Base-by-base conservation (phyloP, 2,888 invertebrate genomes). In the Synanthedon tipuliformis region DNA sequence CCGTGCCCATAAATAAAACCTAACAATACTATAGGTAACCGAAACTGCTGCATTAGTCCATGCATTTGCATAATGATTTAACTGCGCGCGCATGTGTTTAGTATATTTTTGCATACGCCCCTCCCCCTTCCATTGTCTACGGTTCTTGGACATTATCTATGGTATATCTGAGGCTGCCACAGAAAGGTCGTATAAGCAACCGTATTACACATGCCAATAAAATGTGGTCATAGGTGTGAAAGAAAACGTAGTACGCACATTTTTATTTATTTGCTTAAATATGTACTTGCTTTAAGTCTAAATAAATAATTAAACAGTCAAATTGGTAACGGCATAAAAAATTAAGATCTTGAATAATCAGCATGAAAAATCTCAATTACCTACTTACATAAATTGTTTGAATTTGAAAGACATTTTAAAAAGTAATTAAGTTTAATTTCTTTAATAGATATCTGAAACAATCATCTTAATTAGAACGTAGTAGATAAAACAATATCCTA, bases 101-200 rank as follows among this genome's bases (percentile, higher is more conserved):
- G 7, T 23, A n/a, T 48, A 50, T 51, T 59, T 65, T 63, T 65
- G 63, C 68, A 70, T 68, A 63, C n/a, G 61, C 57, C 60, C 68
- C 73, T 61, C 77, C 78, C 66, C 56, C 57, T 52, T 55, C 73
- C 58, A 78, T 78, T 78, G 78, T 78, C 65, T 72, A 52, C 56
- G 59, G 55, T 51, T 54, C 55, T 63, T 55, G 56, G 53, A 48
- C 58, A 58, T 63, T 68, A 72, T 74, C 72, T 68, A 60, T 60
- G 64, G 59, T 61, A 59, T 59, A 66, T 73, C 64, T 62, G 50
- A 53, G 16, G 16, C 49, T 16, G 59, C 53, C 56, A 48, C 54
- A 60, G 61, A 62, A 62, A 64, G 69, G 65, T 65, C 68, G 60
- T 53, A 59, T 51, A 16, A 56, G 55, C 62, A 60, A 64, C 64